phyloP scores from a whole-genome alignment of 2,888 invertebrate species.

The Drosophila prolongata region DNA sequence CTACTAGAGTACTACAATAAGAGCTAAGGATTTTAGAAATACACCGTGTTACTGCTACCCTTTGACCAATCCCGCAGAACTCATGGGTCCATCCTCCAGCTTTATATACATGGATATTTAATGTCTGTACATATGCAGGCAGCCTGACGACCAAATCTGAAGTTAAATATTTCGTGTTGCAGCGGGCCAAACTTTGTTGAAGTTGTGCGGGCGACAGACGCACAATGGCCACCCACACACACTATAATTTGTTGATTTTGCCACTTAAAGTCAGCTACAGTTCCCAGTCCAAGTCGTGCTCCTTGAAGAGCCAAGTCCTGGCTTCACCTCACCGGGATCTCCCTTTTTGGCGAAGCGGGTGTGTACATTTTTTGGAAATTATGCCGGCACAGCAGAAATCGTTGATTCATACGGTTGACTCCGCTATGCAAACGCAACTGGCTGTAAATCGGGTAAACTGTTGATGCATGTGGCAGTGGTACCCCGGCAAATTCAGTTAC shows the following conservation, averaged over 20 bases:
- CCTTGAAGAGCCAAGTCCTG: neutral
- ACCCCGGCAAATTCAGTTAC: constrained; percentile 30
- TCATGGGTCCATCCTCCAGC: neutral
- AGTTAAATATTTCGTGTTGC: constrained; percentile 77
- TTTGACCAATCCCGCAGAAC: neutral
- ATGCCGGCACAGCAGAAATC: constrained; percentile 74
- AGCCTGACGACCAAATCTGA: constrained; percentile 70
- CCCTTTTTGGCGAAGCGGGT: constrained; percentile 25
- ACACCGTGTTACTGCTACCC: neutral
- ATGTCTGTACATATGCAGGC: constrained; percentile 25
- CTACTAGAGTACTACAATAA: too few relatives aligned
- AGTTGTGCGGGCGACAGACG: constrained; percentile 39
- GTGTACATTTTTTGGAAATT: constrained; percentile 67
- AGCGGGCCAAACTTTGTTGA: constrained; percentile 59
- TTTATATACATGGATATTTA: constrained; percentile 6
- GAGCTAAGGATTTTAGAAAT: too few relatives aligned
- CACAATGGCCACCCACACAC: constrained; percentile 34
- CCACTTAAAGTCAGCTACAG: constrained; percentile 72
- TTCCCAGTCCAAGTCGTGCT: constrained; percentile 1
- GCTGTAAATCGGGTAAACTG: constrained; percentile 77
- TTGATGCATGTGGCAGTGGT: constrained; percentile 57
- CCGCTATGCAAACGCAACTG: constrained; percentile 73
- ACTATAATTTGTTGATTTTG: constrained; percentile 80
- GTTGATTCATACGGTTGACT: constrained; percentile 79
- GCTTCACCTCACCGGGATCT: neutral